These are phyloP conservation scores for Xylophagus ater DNA, from an alignment of 2,888 invertebrate genomes.

Conservation along the genomic window DNA sequence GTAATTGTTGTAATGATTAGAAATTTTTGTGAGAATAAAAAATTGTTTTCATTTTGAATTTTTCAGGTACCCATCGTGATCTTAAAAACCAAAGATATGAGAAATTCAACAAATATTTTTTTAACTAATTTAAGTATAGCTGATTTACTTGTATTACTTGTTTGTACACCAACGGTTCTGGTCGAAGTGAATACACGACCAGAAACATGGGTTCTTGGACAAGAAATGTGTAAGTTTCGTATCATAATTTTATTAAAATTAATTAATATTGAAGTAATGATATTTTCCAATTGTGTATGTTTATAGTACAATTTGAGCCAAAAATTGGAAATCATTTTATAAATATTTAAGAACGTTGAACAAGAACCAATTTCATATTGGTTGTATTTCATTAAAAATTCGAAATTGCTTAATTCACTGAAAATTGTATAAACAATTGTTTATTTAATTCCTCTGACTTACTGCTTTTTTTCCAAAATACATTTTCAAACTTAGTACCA, in stretches of 20 bases:
- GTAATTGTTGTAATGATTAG: constrained; percentile 33
- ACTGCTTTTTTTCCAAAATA: no score
- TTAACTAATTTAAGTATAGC: constrained; percentile 88
- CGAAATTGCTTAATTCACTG: no score
- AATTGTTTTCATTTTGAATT: neutral
- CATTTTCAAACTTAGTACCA: no score
- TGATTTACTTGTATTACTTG: constrained; percentile 78
- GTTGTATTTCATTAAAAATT: no score
- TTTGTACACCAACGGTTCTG: constrained; percentile 86
- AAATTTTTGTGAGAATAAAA: neutral
- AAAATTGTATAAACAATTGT: no score
- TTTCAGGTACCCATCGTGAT: constrained; percentile 70
- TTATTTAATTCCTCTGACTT: no score
- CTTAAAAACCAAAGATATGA: constrained; percentile 83
- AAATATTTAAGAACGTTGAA: no score
- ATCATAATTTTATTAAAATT: neutral
- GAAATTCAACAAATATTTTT: constrained; percentile 90
- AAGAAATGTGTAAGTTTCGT: constrained; percentile 78
- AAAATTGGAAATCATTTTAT: no score
- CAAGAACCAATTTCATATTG: no score
- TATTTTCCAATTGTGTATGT: no score
- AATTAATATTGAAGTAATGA: no score
- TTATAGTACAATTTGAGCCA: no score
- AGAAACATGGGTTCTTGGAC: constrained; percentile 86
- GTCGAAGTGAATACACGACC: constrained; percentile 89